phyloP scores from a whole-genome alignment of 2,797 vertebrate genomes.

The Hypotaenidia okinawae region DNA sequence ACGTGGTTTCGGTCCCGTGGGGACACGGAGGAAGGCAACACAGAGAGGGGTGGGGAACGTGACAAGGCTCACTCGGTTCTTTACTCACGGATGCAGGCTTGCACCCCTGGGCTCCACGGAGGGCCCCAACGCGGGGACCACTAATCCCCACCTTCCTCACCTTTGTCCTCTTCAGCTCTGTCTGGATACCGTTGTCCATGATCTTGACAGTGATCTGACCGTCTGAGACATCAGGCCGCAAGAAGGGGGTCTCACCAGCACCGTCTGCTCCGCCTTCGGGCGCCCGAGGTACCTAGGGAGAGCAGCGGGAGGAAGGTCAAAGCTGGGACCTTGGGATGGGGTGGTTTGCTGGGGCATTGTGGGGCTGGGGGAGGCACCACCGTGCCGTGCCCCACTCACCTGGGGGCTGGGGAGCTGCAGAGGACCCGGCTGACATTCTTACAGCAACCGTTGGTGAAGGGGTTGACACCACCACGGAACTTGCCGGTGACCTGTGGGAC shows the following conservation, averaged over 20 bases:
- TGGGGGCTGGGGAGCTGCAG: conserved; percentile 94
- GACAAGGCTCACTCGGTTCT: conserved; percentile 54
- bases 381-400: conserved; percentile 68
- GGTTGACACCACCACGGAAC: conserved; percentile 96
- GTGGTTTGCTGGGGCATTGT: rapidly evolving
- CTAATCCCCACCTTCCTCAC: conserved; percentile 60
- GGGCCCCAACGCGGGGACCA: not conserved
- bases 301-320: not conserved
- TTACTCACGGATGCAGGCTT: conserved; percentile 51
- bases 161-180: conserved; percentile 85
- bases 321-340: rapidly evolving
- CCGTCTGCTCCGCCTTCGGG: conserved; percentile 79
- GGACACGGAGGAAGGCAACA: not conserved
- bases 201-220: conserved; percentile 91
- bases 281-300: conserved; percentile 88
- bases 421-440: conserved; percentile 94
- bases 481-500: conserved; percentile 92
- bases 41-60: rapidly evolving
- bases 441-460: conserved; percentile 94
- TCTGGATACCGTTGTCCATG: conserved; percentile 95
- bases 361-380: rapidly evolving
- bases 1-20: not conserved
- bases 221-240: conserved; percentile 87
- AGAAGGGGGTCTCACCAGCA: conserved; percentile 90
- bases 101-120: conserved; percentile 16